Conservation (phyloP, 53 echinoderm and acorn worm species). For the Arbacia lixula region DNA sequence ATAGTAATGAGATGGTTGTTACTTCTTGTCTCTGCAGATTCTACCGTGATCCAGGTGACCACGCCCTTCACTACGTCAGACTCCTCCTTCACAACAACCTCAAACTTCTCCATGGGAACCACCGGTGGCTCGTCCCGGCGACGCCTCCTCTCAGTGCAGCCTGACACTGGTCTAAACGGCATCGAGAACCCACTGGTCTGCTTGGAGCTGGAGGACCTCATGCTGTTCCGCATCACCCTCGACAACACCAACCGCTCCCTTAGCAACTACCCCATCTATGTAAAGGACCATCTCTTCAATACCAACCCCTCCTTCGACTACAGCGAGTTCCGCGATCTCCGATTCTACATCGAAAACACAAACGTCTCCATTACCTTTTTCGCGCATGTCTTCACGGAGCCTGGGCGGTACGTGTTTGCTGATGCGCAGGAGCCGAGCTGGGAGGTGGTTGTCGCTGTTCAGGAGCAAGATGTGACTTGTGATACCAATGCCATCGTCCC, state of each 20-base stretch:
- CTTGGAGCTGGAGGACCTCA: slow-evolving; percentile 90
- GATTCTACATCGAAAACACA: slow-evolving; percentile 84
- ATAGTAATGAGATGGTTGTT: too few relatives aligned
- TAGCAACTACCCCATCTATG: slow-evolving; percentile 93
- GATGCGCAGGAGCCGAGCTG: slow-evolving; percentile 85
- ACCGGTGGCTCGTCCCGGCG: slow-evolving; percentile 63
- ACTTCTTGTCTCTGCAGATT: neutral
- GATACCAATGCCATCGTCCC: slow-evolving; percentile 66
- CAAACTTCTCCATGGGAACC: slow-evolving; percentile 61
- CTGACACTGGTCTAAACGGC: slow-evolving; percentile 63
- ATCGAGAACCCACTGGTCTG: slow-evolving; percentile 93
- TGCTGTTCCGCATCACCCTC: slow-evolving; percentile 81
- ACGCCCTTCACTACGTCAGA: slow-evolving; percentile 6
- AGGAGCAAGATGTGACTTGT: slow-evolving; percentile 75
- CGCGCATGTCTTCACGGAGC: slow-evolving; percentile 94
- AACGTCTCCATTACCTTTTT: slow-evolving; percentile 82
- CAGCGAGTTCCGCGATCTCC: slow-evolving; percentile 94
- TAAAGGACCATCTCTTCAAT: slow-evolving; percentile 97
- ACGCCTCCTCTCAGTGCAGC: slow-evolving; percentile 62
- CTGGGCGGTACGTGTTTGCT: slow-evolving; percentile 91
- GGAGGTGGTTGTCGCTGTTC: slow-evolving; percentile 90
- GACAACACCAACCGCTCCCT: slow-evolving; percentile 77
- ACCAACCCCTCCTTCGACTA: slow-evolving; percentile 96
- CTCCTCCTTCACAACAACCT: slow-evolving; percentile 30
- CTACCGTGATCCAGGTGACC: slow-evolving; percentile 10